A percentile compares a stretch with the other conserved stretches of the same genome.
Evolutionary conservation across 2,888 invertebrate species (phyloP).

Genomic region (Rhyacophila evoluta): DNA sequence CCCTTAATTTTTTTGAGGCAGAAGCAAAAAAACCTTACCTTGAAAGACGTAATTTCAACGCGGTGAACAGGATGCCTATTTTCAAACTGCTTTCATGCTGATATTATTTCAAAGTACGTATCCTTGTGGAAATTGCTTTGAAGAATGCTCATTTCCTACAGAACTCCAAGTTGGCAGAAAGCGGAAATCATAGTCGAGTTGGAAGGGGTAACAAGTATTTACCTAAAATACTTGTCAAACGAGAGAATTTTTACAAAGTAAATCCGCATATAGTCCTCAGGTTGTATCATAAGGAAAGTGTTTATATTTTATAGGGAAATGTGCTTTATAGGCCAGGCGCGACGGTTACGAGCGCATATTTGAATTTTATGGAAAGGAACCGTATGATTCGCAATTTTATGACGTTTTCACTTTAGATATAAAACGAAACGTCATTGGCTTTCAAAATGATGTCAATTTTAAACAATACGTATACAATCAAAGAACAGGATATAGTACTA

Average conservation of each 20-base stretch:
- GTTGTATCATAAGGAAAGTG: conserved; percentile 8
- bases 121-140: conserved; percentile 55
- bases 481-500: too few species aligned
- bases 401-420: conserved; percentile 13
- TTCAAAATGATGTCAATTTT: background rate
- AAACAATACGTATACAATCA: too few species aligned
- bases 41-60: conserved; percentile 51
- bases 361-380: conserved; percentile 14
- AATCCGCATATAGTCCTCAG: conserved; percentile 33
- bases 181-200: conserved; percentile 52
- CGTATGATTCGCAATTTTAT: conserved; percentile 20
- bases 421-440: background rate
- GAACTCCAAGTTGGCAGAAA: conserved; percentile 47
- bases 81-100: conserved; percentile 51
- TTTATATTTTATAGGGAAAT: conserved; percentile 24
- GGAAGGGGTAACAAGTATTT: conserved; percentile 38
- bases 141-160: conserved; percentile 55
- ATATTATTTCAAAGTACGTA: conserved; percentile 55
- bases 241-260: conserved; percentile 47
- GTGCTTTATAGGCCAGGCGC: conserved; percentile 3
- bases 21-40: conserved; percentile 33
- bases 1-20: conserved; percentile 36
- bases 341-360: conserved; percentile 22
- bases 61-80: conserved; percentile 45
- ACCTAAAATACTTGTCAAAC: conserved; percentile 52